Evolutionary conservation across 2,888 invertebrate species (phyloP).

Genomic region (Stramonita haemastoma): DNA sequence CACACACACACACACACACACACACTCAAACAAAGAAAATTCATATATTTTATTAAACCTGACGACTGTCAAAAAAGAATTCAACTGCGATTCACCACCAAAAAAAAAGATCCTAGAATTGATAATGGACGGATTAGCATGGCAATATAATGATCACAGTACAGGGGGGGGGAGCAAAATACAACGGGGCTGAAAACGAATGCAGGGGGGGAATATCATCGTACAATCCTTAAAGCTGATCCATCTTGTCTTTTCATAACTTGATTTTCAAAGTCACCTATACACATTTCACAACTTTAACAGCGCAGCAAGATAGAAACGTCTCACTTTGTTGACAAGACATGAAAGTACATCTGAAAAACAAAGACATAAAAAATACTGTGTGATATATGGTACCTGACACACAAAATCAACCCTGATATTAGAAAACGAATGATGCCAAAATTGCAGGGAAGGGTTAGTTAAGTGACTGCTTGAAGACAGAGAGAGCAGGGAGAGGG

Average conservation of each 20-base stretch:
- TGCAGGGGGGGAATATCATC: too few relatives aligned
- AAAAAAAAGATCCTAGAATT: not conserved
- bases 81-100: not conserved
- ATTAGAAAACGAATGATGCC: too few relatives aligned
- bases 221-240: too few relatives aligned
- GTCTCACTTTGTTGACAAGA: not conserved
- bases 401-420: too few relatives aligned
- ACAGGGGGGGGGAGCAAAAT: not conserved
- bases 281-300: too few relatives aligned
- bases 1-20: constrained; percentile 1
- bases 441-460: too few relatives aligned
- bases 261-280: not conserved
- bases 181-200: not conserved
- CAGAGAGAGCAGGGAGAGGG: too few relatives aligned
- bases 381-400: too few relatives aligned
- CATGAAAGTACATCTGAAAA: not conserved
- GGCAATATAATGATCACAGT: constrained; percentile 9
- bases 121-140: constrained; percentile 1
- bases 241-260: too few relatives aligned
- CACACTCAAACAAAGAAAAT: not conserved
- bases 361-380: not conserved
- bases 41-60: constrained; percentile 23
- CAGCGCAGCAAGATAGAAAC: not conserved
- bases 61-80: constrained; percentile 2
- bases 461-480: too few relatives aligned